Evolutionary conservation across 2,797 vertebrate species (phyloP), one percentile per base, ranked within the genome.

Genomic region (Fratercula arctica): DNA sequence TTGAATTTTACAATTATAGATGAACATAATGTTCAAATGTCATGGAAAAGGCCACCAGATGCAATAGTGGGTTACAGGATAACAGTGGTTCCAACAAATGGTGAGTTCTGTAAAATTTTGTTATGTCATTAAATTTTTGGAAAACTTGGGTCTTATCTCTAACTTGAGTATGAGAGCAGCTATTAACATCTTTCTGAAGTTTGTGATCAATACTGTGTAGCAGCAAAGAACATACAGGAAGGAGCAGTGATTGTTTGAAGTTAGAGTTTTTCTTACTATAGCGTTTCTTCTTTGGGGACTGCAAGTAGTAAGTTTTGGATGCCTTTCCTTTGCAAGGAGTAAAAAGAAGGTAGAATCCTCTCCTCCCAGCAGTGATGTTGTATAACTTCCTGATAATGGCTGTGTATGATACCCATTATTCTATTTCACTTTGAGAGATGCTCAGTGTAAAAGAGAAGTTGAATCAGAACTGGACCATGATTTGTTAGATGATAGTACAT

Each of bases 1-100:
- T 98, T 99, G 98, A 99, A 98, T 97, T 99, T 99, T 99, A 99
- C 98, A 98, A 99, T 99, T 98, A 98, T 99, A 98, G 99, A 99
- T 98, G 99, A 99, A 97, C 99, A 98, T 97, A 99, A 99, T 86
- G 99, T 99, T 98, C 98, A 99, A 97, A 99, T 99, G 99, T 97
- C 98, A 93, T 99, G 99, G 99, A 98, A 94, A 91, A 97, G 97
- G 59, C 98, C 99, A 37, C 93, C 53, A 91, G 98, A 98, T 91
- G 97, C 96, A 94, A 99, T 99, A 97, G 97, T 98, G 88, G 99
- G 99, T 97, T 99, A 99, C 98, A 98, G 98, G 97, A 98, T 99
- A 97, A 99, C 98, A 85, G 98, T 99, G 93, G 98, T 98, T 78
- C 98, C 99, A 93, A 98, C 98, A 88, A 97, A 98, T 97, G 99